Evolutionary conservation across 2,888 invertebrate species (phyloP), one percentile per base, ranked within the genome.

Genomic region (Heliconius erato): DNA sequence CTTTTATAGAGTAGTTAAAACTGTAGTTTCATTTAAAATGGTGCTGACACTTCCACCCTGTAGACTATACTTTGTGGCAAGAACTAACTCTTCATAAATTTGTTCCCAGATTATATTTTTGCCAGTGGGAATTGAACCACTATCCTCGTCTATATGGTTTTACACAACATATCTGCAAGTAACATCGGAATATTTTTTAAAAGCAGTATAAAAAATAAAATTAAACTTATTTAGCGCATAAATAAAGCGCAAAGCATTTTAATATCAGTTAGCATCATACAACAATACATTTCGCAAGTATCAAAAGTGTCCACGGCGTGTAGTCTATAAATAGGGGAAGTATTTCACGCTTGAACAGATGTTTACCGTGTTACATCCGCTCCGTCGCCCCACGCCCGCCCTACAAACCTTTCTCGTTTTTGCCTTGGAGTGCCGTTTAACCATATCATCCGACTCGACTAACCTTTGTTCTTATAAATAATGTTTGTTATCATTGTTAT

Each of bases 291-390:
- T 69, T 63, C 40, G 77, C 83, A 84, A 89, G 88, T 88, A 78
- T 78, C 71, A 81, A 71, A 81, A 76, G 69, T 81, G 68, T 63
- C 69, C 59, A 69, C 40, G 71, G 54, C 26, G 74, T 67, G 77
- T 40, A 44, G 59, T 81, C 87, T 92, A 92, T 93, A 91, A 92
- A 91, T 90, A 90, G 91, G 89, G 89, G 90, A 89, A 87, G 90
- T 89, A 88, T 88, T 91, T 92, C 88, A 94, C 92, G 91, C 90
- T 90, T 90, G 88, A 89, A 72, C 88, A 91, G 87, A 80, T 87
- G 86, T 87, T 90, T 87, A 86, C 87, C 91, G 87, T 84, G 90
- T 95, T 94, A 93, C 87, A 86, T 90, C 86, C 94, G 91, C 91
- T 90, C 91, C 90, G 90, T 84, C 92, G 92, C 92, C 86, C 88